phyloP scores from a whole-genome alignment of 2,888 invertebrate genomes.

The Chymomyza procnemis region DNA sequence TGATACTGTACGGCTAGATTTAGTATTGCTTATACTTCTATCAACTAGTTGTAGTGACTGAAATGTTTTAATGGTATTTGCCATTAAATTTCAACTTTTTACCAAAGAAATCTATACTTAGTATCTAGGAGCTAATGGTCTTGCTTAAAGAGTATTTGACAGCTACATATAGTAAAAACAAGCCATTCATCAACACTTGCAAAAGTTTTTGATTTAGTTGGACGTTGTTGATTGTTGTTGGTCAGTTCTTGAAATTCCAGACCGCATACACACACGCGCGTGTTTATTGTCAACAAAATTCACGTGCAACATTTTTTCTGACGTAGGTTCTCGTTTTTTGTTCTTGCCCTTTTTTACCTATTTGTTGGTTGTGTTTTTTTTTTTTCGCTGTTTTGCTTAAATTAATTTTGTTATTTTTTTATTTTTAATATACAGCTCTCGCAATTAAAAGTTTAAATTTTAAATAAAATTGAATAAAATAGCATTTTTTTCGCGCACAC shows the following conservation, averaged over 20 bases:
- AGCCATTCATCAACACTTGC: slow-evolving; percentile 65
- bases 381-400: neutral
- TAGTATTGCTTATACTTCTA: no score
- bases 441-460: no score
- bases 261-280: neutral
- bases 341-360: neutral
- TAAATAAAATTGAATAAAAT: no score
- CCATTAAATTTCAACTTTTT: no score
- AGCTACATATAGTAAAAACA: slow-evolving; percentile 28
- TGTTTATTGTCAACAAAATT: neutral
- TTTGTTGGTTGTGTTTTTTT: neutral
- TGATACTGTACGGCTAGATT: no score
- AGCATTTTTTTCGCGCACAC: neutral
- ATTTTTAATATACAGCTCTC: neutral
- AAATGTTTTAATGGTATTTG: no score
- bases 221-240: neutral
- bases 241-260: neutral
- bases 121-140: slow-evolving; percentile 10
- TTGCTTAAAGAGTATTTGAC: neutral
- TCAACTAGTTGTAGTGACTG: no score
- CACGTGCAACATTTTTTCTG: neutral
- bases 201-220: slow-evolving; percentile 21
- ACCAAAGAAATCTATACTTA: no score
- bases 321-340: neutral
- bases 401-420: neutral